Base-by-base conservation (phyloP, 2,888 invertebrate genomes). In the Sympetrum striolatum region DNA sequence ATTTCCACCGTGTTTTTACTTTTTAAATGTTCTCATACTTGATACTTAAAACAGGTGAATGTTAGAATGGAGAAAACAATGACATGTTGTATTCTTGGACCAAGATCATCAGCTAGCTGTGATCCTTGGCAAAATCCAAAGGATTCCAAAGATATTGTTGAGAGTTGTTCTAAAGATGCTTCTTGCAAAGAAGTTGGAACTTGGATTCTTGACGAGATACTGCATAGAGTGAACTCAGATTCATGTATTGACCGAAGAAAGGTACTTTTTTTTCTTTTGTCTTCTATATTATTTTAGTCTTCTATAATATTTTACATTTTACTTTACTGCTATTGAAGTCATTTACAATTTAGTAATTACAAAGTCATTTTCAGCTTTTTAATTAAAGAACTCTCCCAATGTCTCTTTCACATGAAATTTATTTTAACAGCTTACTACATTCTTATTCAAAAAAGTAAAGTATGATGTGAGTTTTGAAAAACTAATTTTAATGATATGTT, bases 21-120 rank as follows among this genome's bases (percentile, higher is more conserved):
- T 15, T 18, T 5, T 15, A 18, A 22, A 1, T 60, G 18, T 60
- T 60, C 60, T 15, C 60, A 60, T 15, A n/a, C 18, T n/a, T n/a
- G n/a, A 18, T n/a, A 15, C 2, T 22, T 39, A 60, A 60, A 60
- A 73, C 73, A 86, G 86, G 86, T 86, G 12, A 86, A 86, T 60
- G 86, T 86, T 14, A 86, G 86, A 60, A 86, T 86, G 86, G 86
- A 86, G 39, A 86, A 86, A 86, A 86, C 86, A 18, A 86, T 86
- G 86, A 60, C 58, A 0, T 86, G 86, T n/a, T 86, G 86, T 37
- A 86, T 86, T 60, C 86, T 86, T 37, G 86, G 86, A 1, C 86
- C 60, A n/a, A 22, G 35, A n/a, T 58, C 86, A 37, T 86, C 60
- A 60, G 60, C 86, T 14, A 86, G 37, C 37, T 86, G 58, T 60